Evolutionary conservation across 2,113 vertebrate genomes (phyloP), one percentile per base, ranked within the genome.

Genomic region (Cryptotis parvus): DNA sequence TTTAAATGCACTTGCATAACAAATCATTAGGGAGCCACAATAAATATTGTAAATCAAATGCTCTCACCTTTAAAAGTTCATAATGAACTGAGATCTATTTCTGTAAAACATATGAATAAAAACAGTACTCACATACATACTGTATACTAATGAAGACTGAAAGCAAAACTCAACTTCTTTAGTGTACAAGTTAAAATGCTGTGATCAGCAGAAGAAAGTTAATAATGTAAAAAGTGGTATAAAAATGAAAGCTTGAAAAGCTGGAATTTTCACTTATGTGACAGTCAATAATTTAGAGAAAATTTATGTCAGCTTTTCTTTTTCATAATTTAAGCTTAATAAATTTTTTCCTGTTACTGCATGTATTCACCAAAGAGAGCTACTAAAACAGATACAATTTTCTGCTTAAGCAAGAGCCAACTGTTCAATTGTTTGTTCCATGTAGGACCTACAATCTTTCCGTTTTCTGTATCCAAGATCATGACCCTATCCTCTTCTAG

Each of bases 41-140:
- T 81, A 96, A 97, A 96, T 91, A 94, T 77, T 86, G 77, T 94
- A 95, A 95, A 94, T 96, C 37, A 39, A 81, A 82, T 2, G 86
- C 15, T 39, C 73, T 89, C 55, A 68, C 6, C 41, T 94, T 93
- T 96, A 92, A 94, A 96, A 80, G 88, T 63, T 66, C 20, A 84
- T 82, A 79, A 66, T 72, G 66, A 96, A 96, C 94, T 93, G 49
- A 70, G 65, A 9, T 65, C 94, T 92, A 86, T 95, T 91, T 68
- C 2, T 79, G 66, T 66, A 86, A 95, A 96, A 29, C 69, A 93
- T 95, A 66, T 52, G 94, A 96, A 94, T 70, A 94, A 90, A 33
- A 81, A 96, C 95, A 80, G 6, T 69, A 39, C 69, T 84, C 1
- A 84, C 76, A 43, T 79, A 49, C 52, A 87, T 12, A 43, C 26